These are phyloP conservation scores for Salvator merianae DNA, from an alignment of 2,113 vertebrate species.

Conservation along the genomic window DNA sequence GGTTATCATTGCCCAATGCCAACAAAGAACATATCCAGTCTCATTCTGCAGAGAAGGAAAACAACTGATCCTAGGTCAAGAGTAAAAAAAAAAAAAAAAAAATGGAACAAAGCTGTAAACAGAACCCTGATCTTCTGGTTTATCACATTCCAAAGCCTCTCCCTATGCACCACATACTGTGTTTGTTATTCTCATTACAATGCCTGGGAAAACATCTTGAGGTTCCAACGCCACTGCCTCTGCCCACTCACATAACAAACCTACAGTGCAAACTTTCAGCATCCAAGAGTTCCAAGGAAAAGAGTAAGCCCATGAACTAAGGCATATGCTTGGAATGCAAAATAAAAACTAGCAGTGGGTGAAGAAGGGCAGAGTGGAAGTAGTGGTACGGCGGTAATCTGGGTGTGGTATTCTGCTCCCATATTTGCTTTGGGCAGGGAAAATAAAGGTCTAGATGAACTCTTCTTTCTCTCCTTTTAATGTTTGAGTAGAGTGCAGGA, in stretches of 20 bases:
- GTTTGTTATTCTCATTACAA: background rate
- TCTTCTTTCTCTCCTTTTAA: too few relatives aligned
- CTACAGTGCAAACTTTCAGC: background rate
- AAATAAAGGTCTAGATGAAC: background rate
- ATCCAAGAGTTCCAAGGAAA: background rate
- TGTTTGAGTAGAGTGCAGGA: background rate
- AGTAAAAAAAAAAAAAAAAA: background rate
- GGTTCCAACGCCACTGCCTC: background rate
- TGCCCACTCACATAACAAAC: constrained; percentile 15
- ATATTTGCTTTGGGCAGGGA: background rate
- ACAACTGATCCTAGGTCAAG: constrained; percentile 9
- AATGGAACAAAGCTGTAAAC: constrained; percentile 5
- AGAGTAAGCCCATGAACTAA: background rate
- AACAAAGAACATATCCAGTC: background rate
- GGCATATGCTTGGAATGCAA: background rate
- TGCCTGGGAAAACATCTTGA: constrained; percentile 1
- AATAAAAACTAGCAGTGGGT: background rate
- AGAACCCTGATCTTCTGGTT: constrained; percentile 4
- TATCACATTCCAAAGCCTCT: constrained; percentile 13
- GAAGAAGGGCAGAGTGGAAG: background rate
- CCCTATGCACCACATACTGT: background rate
- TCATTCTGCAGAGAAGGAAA: background rate
- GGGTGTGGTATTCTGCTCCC: background rate
- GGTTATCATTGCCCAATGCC: background rate
- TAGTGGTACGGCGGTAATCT: background rate